These are phyloP conservation scores for Podarcis cretensis DNA, from an alignment of 2,113 vertebrate species.

Conservation along the genomic window DNA sequence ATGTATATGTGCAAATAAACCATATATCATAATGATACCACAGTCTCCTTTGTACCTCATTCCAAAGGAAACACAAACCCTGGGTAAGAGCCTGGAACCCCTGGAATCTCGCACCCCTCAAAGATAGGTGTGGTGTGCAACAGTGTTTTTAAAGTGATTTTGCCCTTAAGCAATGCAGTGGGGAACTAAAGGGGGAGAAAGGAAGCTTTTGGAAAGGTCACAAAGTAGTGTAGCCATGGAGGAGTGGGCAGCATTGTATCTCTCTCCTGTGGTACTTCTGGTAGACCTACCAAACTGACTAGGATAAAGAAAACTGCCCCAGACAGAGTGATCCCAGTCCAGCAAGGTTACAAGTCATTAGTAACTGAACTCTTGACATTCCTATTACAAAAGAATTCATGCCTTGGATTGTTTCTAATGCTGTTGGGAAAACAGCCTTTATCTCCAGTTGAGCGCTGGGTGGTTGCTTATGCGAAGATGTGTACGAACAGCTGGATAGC, in stretches of 20 bases:
- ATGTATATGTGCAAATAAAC: no score
- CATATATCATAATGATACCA: no score
- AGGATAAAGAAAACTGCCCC: background rate
- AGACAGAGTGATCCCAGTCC: constrained; percentile 1
- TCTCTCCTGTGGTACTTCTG: background rate
- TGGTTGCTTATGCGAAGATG: constrained; percentile 36
- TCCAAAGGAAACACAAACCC: no score
- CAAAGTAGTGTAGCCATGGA: background rate
- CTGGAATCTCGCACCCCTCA: no score
- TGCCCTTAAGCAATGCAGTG: no score
- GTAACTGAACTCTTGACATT: constrained; percentile 1
- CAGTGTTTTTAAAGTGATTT: no score
- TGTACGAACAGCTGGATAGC: constrained; percentile 55
- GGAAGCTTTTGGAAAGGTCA: background rate
- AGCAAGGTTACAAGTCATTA: constrained; percentile 15
- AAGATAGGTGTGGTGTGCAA: no score
- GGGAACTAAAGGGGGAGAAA: background rate
- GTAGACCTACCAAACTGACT: background rate
- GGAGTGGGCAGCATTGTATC: background rate
- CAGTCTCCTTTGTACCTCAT: no score
- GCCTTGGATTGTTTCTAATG: constrained; percentile 27
- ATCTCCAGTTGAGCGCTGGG: constrained; percentile 39
- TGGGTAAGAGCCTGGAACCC: no score
- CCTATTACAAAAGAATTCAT: constrained; percentile 11
- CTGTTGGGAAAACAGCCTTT: constrained; percentile 20